Conservation (phyloP, 2,797 vertebrate species). For the Nasua narica region DNA sequence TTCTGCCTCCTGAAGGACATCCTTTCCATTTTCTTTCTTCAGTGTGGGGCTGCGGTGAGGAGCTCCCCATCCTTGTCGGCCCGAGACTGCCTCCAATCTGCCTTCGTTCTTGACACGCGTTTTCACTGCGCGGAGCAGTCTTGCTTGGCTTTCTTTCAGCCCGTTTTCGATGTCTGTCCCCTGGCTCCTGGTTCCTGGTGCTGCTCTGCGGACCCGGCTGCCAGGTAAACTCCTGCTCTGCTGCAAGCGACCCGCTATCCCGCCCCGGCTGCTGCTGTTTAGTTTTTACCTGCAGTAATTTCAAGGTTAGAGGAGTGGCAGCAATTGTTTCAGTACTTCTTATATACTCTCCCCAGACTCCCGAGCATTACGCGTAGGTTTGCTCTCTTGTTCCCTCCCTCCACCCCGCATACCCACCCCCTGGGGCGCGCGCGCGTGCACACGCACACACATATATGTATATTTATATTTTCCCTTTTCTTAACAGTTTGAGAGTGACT, state of each 20-base stretch:
- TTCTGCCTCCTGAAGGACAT: background rate
- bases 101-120: no score
- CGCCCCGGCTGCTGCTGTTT: background rate
- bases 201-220: background rate
- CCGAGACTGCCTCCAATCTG: background rate
- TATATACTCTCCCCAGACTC: background rate
- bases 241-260: rapidly evolving
- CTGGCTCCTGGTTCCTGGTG: background rate
- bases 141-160: background rate
- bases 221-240: background rate
- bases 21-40: background rate
- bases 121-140: background rate
- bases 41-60: no score
- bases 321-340: background rate
- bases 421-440: no score
- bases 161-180: background rate
- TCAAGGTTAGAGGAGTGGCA: background rate
- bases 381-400: background rate
- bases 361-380: rapidly evolving
- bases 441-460: rapidly evolving
- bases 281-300: no score
- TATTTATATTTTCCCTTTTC: background rate
- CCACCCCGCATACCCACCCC: no score
- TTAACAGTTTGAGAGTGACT: background rate
- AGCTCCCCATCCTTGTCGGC: background rate